Percentiles rank a stretch among this genome's conserved stretches.
These are phyloP conservation scores for Halocynthia aurantium DNA, from an alignment of 23 tunicate species.

Conservation along the genomic window DNA sequence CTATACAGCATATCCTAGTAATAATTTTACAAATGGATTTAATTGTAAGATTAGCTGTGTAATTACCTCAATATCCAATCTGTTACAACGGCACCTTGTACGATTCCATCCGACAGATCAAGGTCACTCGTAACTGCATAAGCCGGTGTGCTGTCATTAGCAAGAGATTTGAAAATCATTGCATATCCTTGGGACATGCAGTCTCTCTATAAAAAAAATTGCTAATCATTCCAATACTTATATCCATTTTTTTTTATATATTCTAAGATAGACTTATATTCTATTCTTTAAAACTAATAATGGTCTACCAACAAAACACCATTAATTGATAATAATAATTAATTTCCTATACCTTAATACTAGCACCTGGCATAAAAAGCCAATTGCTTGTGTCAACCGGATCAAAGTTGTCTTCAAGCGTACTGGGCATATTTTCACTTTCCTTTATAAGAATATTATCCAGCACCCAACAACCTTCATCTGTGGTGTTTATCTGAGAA, in stretches of 20 bases:
- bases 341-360: conserved; percentile 14
- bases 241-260: neutral
- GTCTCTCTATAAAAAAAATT: conserved; percentile 3
- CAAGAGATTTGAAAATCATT: conserved; percentile 14
- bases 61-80: conserved; percentile 7
- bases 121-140: conserved; percentile 59
- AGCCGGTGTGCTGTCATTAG: conserved; percentile 7
- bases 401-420: conserved; percentile 49
- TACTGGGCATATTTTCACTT: conserved; percentile 17
- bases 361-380: conserved; percentile 49
- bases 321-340: neutral
- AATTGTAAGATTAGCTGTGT: too few species aligned
- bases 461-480: conserved; percentile 52
- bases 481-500: conserved; percentile 22
- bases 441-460: conserved; percentile 50
- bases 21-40: too few species aligned
- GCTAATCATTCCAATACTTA: neutral
- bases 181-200: conserved; percentile 42
- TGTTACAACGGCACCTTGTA: conserved; percentile 7
- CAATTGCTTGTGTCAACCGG: conserved; percentile 34
- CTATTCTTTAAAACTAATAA: neutral
- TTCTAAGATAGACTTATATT: neutral
- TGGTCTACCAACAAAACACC: too few species aligned
- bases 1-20: too few species aligned
- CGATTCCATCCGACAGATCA: conserved; percentile 40